Evolutionary conservation across 2,113 vertebrate genomes (phyloP).

Genomic region (Calonectris borealis): DNA sequence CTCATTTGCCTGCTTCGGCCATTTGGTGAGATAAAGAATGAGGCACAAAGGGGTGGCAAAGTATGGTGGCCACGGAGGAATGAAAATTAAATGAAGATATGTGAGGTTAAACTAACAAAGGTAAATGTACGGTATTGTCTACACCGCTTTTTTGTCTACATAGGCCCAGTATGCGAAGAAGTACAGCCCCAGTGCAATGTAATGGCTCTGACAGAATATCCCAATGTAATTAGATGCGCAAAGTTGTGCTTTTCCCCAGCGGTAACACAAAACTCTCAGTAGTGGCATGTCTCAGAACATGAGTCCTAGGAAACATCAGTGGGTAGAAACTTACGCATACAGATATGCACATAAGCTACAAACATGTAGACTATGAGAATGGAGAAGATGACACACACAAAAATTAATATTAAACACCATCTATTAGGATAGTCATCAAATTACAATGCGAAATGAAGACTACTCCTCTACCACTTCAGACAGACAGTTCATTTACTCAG

Average conservation of each 20-base stretch:
- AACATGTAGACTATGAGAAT: background rate
- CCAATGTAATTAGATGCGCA: too few species aligned
- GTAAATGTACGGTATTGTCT: background rate
- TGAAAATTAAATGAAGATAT: background rate
- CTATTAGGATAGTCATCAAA: background rate
- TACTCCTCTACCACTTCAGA: background rate
- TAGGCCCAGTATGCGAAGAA: background rate
- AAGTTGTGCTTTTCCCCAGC: background rate
- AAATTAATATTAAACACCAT: background rate
- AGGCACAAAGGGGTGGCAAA: background rate
- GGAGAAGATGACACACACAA: background rate
- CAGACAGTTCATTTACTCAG: background rate
- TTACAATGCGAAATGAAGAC: background rate
- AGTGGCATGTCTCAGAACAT: background rate
- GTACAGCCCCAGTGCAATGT: rapidly evolving
- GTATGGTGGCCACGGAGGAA: background rate
- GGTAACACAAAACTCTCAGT: background rate
- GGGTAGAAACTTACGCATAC: background rate
- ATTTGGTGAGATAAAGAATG: conserved; percentile 9
- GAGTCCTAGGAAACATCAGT: background rate
- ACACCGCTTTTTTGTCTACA: background rate
- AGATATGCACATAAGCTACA: background rate
- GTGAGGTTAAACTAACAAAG: background rate
- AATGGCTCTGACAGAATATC: background rate
- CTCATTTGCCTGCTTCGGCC: background rate